Evolutionary conservation across 1,140 invertebrate species (phyloP).

Genomic region (Halotydeus destructor): DNA sequence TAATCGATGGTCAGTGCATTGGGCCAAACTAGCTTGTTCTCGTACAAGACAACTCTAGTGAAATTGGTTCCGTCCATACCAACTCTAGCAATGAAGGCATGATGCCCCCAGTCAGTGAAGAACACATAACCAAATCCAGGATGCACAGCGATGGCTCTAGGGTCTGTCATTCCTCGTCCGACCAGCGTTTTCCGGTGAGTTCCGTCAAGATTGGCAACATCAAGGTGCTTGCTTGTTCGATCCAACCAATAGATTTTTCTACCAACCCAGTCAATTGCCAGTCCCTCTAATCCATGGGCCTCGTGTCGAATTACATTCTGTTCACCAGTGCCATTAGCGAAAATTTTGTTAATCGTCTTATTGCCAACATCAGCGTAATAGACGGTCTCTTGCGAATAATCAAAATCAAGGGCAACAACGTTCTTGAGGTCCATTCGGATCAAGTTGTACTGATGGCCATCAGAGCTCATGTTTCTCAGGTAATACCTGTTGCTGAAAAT

Average conservation of each 20-base stretch:
- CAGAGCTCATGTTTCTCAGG: conserved; percentile 76
- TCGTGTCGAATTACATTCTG: conserved; percentile 78
- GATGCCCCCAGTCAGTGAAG: conserved; percentile 83
- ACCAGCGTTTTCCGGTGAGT: conserved; percentile 69
- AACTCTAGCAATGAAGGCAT: conserved; percentile 90
- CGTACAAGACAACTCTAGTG: conserved; percentile 65
- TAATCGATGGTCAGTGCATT: conserved; percentile 93
- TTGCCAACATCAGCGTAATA: conserved; percentile 89
- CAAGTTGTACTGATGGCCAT: conserved; percentile 60
- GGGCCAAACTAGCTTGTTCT: conserved; percentile 90
- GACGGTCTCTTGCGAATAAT: conserved; percentile 54
- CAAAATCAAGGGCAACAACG: conserved; percentile 86
- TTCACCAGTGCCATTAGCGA: conserved; percentile 26
- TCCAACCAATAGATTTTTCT: conserved; percentile 96
- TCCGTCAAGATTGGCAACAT: conserved; percentile 74
- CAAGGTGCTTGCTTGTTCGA: conserved; percentile 73
- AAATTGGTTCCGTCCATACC: conserved; percentile 91
- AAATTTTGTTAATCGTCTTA: conserved; percentile 54
- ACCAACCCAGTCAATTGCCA: conserved; percentile 85
- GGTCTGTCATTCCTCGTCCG: conserved; percentile 59
- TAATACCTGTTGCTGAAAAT: conserved; percentile 97
- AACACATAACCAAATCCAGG: conserved; percentile 74
- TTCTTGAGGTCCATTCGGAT: conserved; percentile 88
- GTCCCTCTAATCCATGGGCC: conserved; percentile 81
- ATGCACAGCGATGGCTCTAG: conserved; percentile 78